A percentile compares a stretch with the other conserved stretches of the same genome.
phyloP scores from a whole-genome alignment of 1,140 invertebrate species.

The Drosophila subpulchrella region DNA sequence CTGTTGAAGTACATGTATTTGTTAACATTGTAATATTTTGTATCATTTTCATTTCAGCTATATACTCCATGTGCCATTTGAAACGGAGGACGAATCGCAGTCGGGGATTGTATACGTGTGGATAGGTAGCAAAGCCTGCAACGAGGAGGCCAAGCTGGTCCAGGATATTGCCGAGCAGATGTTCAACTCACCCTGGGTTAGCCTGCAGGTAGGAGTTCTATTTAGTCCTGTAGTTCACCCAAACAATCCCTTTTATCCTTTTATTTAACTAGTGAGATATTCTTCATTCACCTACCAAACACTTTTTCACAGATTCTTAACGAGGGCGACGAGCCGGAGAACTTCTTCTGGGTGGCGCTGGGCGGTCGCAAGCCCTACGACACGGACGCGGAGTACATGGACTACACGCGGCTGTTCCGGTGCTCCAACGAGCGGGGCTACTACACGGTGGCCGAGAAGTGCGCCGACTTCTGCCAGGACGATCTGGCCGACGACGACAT shows the following conservation, averaged over 20 bases:
- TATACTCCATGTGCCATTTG: constrained; percentile 98
- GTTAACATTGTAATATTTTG: not conserved
- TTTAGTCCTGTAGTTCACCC: too few species aligned
- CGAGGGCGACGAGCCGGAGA: constrained; percentile 99
- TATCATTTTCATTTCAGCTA: constrained; percentile 87
- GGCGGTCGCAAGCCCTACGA: constrained; percentile 97
- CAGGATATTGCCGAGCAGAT: constrained; percentile 97
- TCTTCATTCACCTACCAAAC: not conserved
- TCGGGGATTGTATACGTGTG: constrained; percentile 98
- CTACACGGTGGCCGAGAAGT: constrained; percentile 99
- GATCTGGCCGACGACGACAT: constrained; percentile 99
- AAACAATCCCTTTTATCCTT: too few species aligned
- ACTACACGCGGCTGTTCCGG: constrained; percentile 96
- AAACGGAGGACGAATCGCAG: constrained; percentile 93
- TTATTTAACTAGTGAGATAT: not conserved
- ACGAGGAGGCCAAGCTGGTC: constrained; percentile 94
- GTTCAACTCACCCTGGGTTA: constrained; percentile 96
- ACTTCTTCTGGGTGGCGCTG: constrained; percentile 99
- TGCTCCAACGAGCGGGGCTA: constrained; percentile 99
- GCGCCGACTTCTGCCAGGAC: constrained; percentile 99
- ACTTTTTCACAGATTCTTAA: constrained; percentile 88
- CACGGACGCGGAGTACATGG: constrained; percentile 95
- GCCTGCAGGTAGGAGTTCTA: constrained; percentile 87
- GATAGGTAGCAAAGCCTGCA: constrained; percentile 95
- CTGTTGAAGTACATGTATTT: not conserved